Evolutionary conservation across 2,113 vertebrate genomes (phyloP), one percentile per base, ranked within the genome.

Genomic region (Ploceus nigricollis): DNA sequence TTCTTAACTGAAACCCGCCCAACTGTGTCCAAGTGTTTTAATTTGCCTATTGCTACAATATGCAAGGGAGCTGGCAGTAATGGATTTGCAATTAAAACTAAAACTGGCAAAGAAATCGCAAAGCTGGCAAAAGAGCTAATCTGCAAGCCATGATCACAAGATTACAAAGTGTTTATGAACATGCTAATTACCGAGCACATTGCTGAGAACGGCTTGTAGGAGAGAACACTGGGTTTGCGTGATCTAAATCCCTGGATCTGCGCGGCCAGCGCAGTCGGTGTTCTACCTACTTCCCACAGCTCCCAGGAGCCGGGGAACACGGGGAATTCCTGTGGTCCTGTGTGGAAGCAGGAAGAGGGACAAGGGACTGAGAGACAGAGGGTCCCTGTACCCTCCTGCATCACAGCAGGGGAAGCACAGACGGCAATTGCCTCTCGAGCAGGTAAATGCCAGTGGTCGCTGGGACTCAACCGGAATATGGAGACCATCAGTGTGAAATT

Each of bases 31-130:
- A 96, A 96, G 94, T 92, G 95, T 93, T 97, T 97, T 96, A 95
- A 97, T 97, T 95, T 97, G 95, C 94, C 94, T 95, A 94, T 94
- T 97, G 93, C 96, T 96, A 96, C 90, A 96, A 81, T 93, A 97
- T 92, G 94, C 96, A 96, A 97, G 95, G 89, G 94, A 97, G 89
- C 93, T 97, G 95, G 97, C 97, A 97, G 92, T 96, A 95, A 96
- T 93, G 90, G 91, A 95, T 96, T 97, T 97, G 95, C 94, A 97
- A 97, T 97, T 97, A 97, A 97, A 97, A 97, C 89, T 82, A 87
- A 97, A 97, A 96, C 93, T 96, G 97, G 97, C 95, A 97, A 90
- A 96, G 96, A 85, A 93, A 96, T 95, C 95, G 96, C 96, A 96
- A 97, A 96, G 95, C 93, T 97, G 97, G 96, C 97, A 97, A 95